Base-by-base conservation (phyloP, 2,888 invertebrate genomes). In the Xanthia icteritia region DNA sequence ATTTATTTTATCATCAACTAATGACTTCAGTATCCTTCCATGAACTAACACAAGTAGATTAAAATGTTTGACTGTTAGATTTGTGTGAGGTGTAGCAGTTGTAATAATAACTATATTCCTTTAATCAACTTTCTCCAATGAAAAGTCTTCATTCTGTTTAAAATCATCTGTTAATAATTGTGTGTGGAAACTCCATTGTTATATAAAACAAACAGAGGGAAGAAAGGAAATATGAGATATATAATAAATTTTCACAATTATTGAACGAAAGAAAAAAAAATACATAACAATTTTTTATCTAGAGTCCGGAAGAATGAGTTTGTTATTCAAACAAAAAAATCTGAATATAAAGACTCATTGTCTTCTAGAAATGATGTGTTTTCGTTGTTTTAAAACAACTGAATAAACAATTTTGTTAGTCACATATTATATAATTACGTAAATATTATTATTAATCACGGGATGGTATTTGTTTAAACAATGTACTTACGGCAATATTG, bases 401-500 rank as follows among this genome's bases (percentile, higher is more conserved):
- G 56, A n/a, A 61, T 56, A 81, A 17, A 17, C 17, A 70, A 42
- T 20, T 51, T 20, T 51, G 2, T 51, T 51, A 51, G 51, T 51
- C 9, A 61, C 51, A 68, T 58, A 58, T 54, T 45, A 45, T 4
- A 45, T 4, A 76, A 61, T 56, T 68, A 78, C 68, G 68, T 76
- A 60, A 69, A 1, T 17, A 51, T 70, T n/a, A 61, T 56, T 63
- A 79, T 71, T 67, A 73, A 76, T 76, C 74, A 71, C 65, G n/a
- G 68, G 31, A 75, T 27, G 71, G 68, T 72, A 72, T 74, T 84
- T 73, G 27, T 65, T 81, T 36, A 54, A 72, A 77, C 60, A 54
- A 56, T 73, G 61, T 76, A 79, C 79, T 75, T 75, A 80, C 83
- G n/a, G 64, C 27, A 56, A 61, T 51, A 70, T 68, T 68, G 69